Evolutionary conservation across 2,797 vertebrate species (phyloP), one percentile per base, ranked within the genome.

Genomic region (Oophaga sylvatica): DNA sequence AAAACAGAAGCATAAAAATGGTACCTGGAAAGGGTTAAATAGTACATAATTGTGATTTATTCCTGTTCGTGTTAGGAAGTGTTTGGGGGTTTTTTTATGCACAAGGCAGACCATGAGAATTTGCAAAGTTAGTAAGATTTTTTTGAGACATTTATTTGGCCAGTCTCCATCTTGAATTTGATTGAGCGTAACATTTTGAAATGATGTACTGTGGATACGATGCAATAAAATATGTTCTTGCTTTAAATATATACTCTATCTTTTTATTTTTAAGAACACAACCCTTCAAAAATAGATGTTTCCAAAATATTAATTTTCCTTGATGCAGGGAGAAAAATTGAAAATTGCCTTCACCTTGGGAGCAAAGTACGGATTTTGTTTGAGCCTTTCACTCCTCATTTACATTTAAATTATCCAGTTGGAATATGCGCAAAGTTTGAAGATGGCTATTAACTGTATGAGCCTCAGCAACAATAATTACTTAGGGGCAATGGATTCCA

Each of bases 331-430:
- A 86, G 62, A 9, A 81, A 89, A 81, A 86, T 77, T 85, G 62
- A 67, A 86, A 89, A 89, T 89, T 89, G 71, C 78, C 71, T 77
- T 89, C 70, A 89, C 87, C 87, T 89, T 86, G 79, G 80, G 79
- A 89, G 87, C 79, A 77, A 81, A 81, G 87, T 86, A 85, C 79
- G 82, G 71, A 89, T 82, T 85, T 85, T 81, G 83, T 85, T 77
- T 81, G 83, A 86, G 70, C 70, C 12, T 77, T 86, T 86, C 62
- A 60, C 71, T 88, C 48, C 87, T 89, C 83, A 89, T 89, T 89
- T 89, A 77, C 87, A 89, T 89, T 85, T 89, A 89, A 89, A 89
- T 89, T 75, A 89, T 89, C 70, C 79, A 70, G 79, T 82, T 89
- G 83, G 84, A 89, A 85, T 86, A 53, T 62, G 62, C 22, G 80